A percentile compares a stretch with the other conserved stretches of the same genome.
Evolutionary conservation across 2,113 vertebrate genomes (phyloP).

Genomic region (Jacana jacana): DNA sequence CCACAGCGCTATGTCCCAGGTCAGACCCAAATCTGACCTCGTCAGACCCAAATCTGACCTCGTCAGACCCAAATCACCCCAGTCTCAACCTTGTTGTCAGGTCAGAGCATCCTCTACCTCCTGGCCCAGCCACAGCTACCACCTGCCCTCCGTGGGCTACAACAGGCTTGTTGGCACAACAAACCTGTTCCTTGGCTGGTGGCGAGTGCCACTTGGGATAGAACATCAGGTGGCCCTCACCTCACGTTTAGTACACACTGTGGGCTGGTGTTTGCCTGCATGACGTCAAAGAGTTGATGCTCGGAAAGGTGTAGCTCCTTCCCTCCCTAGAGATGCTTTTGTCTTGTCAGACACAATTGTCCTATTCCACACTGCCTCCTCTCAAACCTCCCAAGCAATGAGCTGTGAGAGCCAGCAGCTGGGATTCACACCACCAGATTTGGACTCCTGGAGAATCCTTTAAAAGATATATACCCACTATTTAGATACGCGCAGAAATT

Average conservation of each 20-base stretch:
- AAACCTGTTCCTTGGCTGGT: neutral
- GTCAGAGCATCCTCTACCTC: neutral
- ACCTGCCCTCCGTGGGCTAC: neutral
- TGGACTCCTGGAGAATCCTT: neutral
- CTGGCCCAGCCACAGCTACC: neutral
- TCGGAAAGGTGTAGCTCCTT: accelerated
- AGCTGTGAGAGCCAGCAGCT: neutral
- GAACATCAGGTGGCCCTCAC: neutral
- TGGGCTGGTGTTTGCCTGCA: neutral
- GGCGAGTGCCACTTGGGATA: neutral
- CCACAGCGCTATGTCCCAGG: neutral
- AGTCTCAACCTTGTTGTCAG: neutral
- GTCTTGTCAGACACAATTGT: neutral
- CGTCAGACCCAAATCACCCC: neutral
- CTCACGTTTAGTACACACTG: neutral
- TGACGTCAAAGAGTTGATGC: accelerated
- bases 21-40: neutral
- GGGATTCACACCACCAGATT: neutral
- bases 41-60: neutral
- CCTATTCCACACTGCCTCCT: neutral
- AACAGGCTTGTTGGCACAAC: neutral
- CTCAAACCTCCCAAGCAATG: neutral
- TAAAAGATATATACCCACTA: neutral
- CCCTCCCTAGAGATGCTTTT: neutral
- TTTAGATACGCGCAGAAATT: neutral